Evolutionary conservation across 2,113 vertebrate species (phyloP), one percentile per base, ranked within the genome.

Genomic region (Podarcis muralis): DNA sequence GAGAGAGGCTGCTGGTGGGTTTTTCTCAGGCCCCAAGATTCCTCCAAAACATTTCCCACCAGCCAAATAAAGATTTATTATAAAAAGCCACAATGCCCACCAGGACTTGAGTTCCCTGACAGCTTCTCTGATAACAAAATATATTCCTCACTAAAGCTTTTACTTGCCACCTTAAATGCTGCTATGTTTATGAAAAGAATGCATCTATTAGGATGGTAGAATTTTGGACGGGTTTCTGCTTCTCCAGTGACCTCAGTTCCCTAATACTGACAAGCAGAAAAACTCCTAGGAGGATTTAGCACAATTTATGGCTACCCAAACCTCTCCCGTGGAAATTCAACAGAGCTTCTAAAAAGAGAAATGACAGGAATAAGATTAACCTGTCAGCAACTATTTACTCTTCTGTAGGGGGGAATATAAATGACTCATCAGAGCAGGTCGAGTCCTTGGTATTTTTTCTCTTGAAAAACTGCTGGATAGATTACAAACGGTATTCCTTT

Each of bases 211-310:
- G 48, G 32, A 71, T 13, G 30, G 30, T 1, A 27, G 20, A 30
- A 27, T 74, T 92, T 89, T 57, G 90, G 84, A 81, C 85, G 74
- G 16, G 20, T 2, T 2, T 66, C 81, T 77, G 27, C 74, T 90
- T 27, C 69, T 82, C 37, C 69, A 75, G 8, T 32, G 20, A 18
- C 18, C 57, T 81, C 27, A 37, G 16, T 74, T 85, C 80, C 48
- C 65, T 80, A 18, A 27, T 65, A 23, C 68, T 91, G 77, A 66
- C 40, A 91, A 71, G 18, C 18, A 84, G 16, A 81, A 59, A 66
- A 74, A 57, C 18, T 48, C 37, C 32, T 48, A 37, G 32, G 35
- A 68, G 57, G 35, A 40, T 53, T 53, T 37, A 53, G 30, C 25
- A 86, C 20, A 81, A 82, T 81, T 86, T 76, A 57, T 35, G n/a